Percentiles rank a stretch among this genome's conserved stretches.
phyloP scores from a whole-genome alignment of 2,113 vertebrate species.

The Zosterops hypoxanthus region DNA sequence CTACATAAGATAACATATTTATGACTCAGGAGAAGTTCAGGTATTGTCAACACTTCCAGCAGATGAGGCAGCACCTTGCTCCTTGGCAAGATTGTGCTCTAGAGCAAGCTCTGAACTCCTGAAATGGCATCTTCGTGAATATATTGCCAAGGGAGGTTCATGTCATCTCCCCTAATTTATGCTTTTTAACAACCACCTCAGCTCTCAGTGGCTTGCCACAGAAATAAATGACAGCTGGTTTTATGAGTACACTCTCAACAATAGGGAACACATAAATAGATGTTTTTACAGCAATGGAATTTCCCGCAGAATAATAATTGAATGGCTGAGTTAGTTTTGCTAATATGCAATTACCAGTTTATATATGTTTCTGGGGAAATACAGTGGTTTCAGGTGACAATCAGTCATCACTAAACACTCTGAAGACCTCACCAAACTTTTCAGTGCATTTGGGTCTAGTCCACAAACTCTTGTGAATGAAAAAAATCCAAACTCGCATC shows the following conservation, averaged over 20 bases:
- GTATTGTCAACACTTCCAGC: background rate
- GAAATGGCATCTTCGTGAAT: background rate
- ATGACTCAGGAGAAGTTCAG: background rate
- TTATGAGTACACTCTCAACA: background rate
- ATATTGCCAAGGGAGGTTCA: background rate
- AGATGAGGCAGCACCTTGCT: background rate
- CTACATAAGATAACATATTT: background rate
- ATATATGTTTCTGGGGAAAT: background rate
- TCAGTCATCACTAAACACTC: background rate
- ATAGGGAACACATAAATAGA: background rate
- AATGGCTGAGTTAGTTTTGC: conserved; percentile 28
- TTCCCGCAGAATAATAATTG: background rate
- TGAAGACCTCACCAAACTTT: background rate
- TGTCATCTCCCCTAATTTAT: background rate
- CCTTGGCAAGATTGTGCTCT: background rate
- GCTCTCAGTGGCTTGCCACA: background rate
- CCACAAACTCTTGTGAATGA: background rate
- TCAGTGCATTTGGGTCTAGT: background rate
- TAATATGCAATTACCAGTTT: background rate
- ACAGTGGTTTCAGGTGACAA: background rate
- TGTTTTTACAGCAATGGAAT: background rate
- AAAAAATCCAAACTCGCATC: background rate
- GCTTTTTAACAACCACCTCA: background rate
- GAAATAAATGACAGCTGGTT: background rate
- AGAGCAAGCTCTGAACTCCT: background rate